These are phyloP conservation scores for Cartodere bifasciata DNA, from an alignment of 2,888 invertebrate species.

Conservation along the genomic window DNA sequence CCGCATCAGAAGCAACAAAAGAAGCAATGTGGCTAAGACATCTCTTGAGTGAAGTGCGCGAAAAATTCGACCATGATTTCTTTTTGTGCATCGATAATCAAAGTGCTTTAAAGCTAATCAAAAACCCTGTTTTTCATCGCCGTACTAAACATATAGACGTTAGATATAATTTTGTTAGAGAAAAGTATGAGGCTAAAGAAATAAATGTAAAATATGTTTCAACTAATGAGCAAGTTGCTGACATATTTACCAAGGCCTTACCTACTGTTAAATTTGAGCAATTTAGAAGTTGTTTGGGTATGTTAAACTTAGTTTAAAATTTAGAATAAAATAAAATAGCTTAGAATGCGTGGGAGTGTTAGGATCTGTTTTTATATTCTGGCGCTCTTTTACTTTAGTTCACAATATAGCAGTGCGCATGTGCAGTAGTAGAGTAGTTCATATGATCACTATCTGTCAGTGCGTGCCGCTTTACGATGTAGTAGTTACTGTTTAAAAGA, in stretches of 20 bases:
- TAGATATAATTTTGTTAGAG: conserved; percentile 6
- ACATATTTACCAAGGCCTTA: conserved; percentile 10
- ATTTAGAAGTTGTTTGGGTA: conserved; percentile 3
- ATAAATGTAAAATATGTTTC: conserved; percentile 3
- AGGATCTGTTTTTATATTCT: no score
- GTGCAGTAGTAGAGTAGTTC: no score
- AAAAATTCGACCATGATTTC: not conserved
- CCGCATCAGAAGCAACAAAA: conserved; percentile 19
- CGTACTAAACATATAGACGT: conserved; percentile 10
- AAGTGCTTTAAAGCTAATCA: conserved; percentile 4
- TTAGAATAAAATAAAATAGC: no score
- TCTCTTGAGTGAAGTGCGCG: conserved; percentile 5
- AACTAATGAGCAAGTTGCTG: conserved; percentile 7
- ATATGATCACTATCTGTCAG: no score
- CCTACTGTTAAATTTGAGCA: not conserved
- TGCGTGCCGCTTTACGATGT: no score
- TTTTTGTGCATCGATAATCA: conserved; percentile 8
- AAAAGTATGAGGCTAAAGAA: conserved; percentile 5
- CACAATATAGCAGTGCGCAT: no score
- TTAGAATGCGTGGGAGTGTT: no score
- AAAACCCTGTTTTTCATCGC: conserved; percentile 7
- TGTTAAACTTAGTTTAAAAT: no score
- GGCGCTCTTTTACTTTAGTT: no score
- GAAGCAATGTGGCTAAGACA: conserved; percentile 17
- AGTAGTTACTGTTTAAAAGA: no score